A percentile compares a stretch with the other conserved stretches of the same genome.
phyloP scores from a whole-genome alignment of 2,113 vertebrate genomes.

The Cyphomyrus discorhynchus region DNA sequence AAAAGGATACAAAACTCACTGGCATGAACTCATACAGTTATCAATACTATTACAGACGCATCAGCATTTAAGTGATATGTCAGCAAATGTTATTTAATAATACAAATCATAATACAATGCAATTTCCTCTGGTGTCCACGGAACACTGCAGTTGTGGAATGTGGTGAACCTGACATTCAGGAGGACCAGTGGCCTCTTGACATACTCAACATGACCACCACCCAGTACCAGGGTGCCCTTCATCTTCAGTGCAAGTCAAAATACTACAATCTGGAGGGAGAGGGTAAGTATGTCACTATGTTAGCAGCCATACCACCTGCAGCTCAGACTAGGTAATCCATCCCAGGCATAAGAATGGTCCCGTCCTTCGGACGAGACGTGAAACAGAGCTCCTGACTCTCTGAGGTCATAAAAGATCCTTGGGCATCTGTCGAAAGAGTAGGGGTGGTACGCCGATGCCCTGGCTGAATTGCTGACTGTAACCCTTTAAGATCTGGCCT shows the following conservation, averaged over 20 bases:
- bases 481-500: not conserved
- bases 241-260: slow-evolving; percentile 47
- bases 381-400: not conserved
- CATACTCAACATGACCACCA: slow-evolving; percentile 1
- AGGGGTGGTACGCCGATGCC: not conserved
- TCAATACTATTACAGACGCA: not conserved
- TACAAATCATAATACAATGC: not conserved
- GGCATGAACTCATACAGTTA: not conserved
- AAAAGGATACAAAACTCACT: not conserved
- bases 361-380: not conserved
- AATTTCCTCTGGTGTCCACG: not conserved
- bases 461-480: not conserved
- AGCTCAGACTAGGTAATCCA: not conserved
- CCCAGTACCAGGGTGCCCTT: slow-evolving; percentile 36
- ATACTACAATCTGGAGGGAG: slow-evolving; percentile 50
- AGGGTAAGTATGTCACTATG: slow-evolving; percentile 40
- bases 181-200: slow-evolving; percentile 43
- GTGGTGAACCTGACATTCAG: slow-evolving; percentile 56
- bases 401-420: not conserved
- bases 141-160: slow-evolving; percentile 66
- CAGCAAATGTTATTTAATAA: not conserved
- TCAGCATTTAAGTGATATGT: not conserved
- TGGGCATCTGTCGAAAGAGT: not conserved
- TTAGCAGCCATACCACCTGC: not conserved
- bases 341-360: not conserved